A percentile compares a stretch with the other conserved stretches of the same genome.
Evolutionary conservation across 1,140 invertebrate genomes (phyloP).

Genomic region (Neodiprion fabricii): DNA sequence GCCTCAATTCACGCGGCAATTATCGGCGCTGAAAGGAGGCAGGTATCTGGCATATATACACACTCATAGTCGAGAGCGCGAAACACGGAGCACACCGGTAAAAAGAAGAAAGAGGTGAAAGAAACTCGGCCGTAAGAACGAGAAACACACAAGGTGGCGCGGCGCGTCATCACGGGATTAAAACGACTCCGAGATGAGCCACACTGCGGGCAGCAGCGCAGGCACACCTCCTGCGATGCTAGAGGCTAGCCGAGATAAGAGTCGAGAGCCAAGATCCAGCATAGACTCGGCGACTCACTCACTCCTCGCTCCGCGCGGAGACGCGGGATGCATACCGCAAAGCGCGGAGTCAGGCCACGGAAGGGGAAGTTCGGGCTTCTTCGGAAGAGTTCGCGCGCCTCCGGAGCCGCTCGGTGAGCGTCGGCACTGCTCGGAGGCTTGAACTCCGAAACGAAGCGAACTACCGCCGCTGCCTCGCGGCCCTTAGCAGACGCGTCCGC

Average conservation of each 20-base stretch:
- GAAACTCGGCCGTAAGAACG: not conserved
- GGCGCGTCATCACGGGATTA: not conserved
- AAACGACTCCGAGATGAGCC: not conserved
- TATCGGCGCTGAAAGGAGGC: no score
- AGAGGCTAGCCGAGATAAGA: no score
- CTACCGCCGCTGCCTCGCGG: constrained; percentile 43
- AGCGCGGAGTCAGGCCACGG: constrained; percentile 10
- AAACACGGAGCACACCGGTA: no score
- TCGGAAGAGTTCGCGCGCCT: constrained; percentile 31
- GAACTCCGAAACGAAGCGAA: constrained; percentile 43
- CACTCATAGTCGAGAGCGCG: no score
- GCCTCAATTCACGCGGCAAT: no score
- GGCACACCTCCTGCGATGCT: no score
- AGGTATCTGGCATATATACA: no score
- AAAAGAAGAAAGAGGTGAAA: no score
- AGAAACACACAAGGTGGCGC: not conserved
- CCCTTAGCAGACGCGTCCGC: constrained; percentile 57
- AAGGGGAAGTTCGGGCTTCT: constrained; percentile 10
- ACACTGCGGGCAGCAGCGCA: not conserved
- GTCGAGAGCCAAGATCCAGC: not conserved
- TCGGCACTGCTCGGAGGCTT: constrained; percentile 29
- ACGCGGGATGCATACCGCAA: constrained; percentile 22
- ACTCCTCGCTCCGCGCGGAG: not conserved
- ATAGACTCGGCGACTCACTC: not conserved
- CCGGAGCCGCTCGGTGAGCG: constrained; percentile 36